Percentiles rank a stretch among this genome's conserved stretches.
These are phyloP conservation scores for Yponomeuta cagnagella DNA, from an alignment of 2,888 invertebrate genomes.

Conservation along the genomic window DNA sequence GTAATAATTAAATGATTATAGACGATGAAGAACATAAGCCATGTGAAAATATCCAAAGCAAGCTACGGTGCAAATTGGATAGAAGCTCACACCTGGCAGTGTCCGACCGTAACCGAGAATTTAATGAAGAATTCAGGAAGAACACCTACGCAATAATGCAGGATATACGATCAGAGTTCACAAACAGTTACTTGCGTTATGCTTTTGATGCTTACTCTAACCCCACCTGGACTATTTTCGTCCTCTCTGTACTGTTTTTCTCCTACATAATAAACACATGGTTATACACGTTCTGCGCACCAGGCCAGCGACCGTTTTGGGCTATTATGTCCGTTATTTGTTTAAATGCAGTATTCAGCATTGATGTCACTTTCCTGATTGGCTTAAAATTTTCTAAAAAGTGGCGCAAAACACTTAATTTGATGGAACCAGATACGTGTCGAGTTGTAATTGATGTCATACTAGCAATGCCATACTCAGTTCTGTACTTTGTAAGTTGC, in stretches of 20 bases:
- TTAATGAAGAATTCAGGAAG: not conserved
- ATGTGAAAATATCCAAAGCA: constrained; percentile 43
- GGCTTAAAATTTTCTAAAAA: constrained; percentile 58
- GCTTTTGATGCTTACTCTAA: constrained; percentile 55
- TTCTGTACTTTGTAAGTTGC: constrained; percentile 44
- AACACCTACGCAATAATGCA: constrained; percentile 61
- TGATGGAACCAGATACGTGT: constrained; percentile 55
- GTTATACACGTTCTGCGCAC: constrained; percentile 51
- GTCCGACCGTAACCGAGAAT: not conserved
- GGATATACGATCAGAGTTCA: constrained; percentile 53
- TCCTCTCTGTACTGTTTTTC: constrained; percentile 48
- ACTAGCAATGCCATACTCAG: constrained; percentile 53
- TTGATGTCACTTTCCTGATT: constrained; percentile 51
- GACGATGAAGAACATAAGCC: constrained; percentile 23
- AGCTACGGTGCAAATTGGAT: constrained; percentile 40
- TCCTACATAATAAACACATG: constrained; percentile 56
- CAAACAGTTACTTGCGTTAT: constrained; percentile 48
- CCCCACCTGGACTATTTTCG: constrained; percentile 53
- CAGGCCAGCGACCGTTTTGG: constrained; percentile 40
- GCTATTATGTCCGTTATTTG: constrained; percentile 43
- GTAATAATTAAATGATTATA: not conserved
- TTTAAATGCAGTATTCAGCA: constrained; percentile 49
- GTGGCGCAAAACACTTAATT: constrained; percentile 64
- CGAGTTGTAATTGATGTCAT: constrained; percentile 49
- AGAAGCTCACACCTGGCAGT: constrained; percentile 17